Percentiles rank a stretch among this genome's conserved stretches.
Conservation (phyloP, 2,888 invertebrate species). For the Hipparchia semele region DNA sequence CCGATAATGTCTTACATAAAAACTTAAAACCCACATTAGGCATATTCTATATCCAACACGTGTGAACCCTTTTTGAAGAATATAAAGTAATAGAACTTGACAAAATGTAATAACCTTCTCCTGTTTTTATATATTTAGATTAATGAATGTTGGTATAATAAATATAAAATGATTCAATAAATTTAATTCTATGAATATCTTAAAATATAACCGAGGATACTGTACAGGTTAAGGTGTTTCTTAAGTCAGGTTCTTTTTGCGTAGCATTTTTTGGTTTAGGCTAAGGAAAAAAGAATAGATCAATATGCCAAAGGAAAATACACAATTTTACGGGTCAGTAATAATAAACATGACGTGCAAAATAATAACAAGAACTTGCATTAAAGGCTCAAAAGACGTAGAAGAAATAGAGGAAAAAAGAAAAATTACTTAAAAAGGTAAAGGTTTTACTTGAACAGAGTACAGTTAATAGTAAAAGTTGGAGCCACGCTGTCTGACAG, state of each 20-base stretch:
- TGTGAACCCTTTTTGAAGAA: too few species aligned
- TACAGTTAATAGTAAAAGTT: conserved; percentile 22
- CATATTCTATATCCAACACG: too few species aligned
- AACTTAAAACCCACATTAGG: too few species aligned
- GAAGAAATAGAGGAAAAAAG: neutral
- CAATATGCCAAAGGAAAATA: neutral
- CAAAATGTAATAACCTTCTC: too few species aligned
- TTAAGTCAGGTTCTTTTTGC: neutral
- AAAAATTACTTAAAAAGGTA: neutral
- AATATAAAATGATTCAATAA: too few species aligned
- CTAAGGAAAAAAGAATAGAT: neutral
- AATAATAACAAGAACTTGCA: neutral
- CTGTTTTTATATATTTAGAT: too few species aligned
- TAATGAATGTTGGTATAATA: too few species aligned
- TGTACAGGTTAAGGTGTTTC: too few species aligned
- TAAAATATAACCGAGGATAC: too few species aligned
- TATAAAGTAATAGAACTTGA: too few species aligned
- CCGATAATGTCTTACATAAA: too few species aligned
- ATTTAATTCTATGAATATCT: too few species aligned
- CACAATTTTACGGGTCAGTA: neutral
- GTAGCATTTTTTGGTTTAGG: neutral
- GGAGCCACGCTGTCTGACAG: conserved; percentile 31
- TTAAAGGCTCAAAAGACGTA: neutral
- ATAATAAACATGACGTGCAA: neutral
- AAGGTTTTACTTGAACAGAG: neutral